Evolutionary conservation across 2,113 vertebrate genomes (phyloP), one percentile per base, ranked within the genome.

Genomic region (Sardina pilchardus): DNA sequence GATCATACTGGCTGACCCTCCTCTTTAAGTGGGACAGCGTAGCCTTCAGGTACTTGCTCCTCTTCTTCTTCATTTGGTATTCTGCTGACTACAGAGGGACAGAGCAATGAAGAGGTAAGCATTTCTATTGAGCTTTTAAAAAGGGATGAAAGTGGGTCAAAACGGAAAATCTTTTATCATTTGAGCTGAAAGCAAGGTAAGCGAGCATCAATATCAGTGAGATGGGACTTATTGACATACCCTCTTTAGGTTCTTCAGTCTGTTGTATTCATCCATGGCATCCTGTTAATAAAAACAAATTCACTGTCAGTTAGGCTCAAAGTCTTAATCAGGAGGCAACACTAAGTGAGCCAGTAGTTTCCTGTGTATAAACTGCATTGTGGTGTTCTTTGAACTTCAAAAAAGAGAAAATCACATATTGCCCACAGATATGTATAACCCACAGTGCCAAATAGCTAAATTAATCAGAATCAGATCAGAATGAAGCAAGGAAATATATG

Each of bases 1-100:
- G 93, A 84, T 98, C 97, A 36, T 97, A 98, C 59, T 97, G 95
- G 9, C 91, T 94, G 89, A 98, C 96, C 94, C 93, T 97, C 85
- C 85, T 94, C 92, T 98, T 98, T 92, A 98, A 94, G 89, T 97
- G 95, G 0, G 96, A 95, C 82, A 98, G 93, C 91, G 96, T 97
- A 82, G 92, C 92, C 89, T 95, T 94, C 81, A 98, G 93, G 80
- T 95, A 92, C 88, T 96, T 97, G 90, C 94, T 95, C 63, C 92
- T 94, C 87, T 89, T 94, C 93, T 95, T 97, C 89, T 96, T 97
- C 45, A 88, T 91, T 89, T 95, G 95, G 88, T 97, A 97, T 45
- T 95, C 94, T 86, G 94, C n/a, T n/a, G 96, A 95, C 97, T 98
- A 84, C 24, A 86, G 47, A 19, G 10, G 3, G n/a, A 75, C 83